Percentiles rank a stretch among this genome's conserved stretches.
Conservation (phyloP, 2,113 vertebrate genomes). For the Seriola dumerili region DNA sequence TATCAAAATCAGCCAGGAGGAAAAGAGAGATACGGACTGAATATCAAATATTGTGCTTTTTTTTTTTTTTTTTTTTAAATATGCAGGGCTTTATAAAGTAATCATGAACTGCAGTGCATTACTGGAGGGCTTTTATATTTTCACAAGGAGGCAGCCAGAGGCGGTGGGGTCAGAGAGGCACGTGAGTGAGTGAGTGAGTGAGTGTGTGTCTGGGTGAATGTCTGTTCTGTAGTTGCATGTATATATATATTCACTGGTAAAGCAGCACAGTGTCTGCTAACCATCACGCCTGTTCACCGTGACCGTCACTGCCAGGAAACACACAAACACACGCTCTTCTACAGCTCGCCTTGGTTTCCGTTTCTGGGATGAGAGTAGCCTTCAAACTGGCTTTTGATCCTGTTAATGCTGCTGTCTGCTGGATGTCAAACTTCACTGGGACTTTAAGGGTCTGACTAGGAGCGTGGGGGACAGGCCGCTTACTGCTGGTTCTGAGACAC, state of each 20-base stretch:
- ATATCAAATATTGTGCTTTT: constrained; percentile 73
- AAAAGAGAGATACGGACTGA: constrained; percentile 69
- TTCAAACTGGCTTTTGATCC: constrained; percentile 20
- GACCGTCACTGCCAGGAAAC: constrained; percentile 31
- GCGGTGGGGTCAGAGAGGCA: constrained; percentile 28
- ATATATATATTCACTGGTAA: neutral
- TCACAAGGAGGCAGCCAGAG: constrained; percentile 39
- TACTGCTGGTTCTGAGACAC: neutral
- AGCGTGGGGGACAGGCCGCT: neutral
- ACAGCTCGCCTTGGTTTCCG: constrained; percentile 14
- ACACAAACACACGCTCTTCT: constrained; percentile 12
- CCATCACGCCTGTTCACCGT: constrained; percentile 16
- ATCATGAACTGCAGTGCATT: constrained; percentile 71
- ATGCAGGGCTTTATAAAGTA: constrained; percentile 80
- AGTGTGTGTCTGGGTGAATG: constrained; percentile 7
- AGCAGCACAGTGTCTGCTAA: constrained; percentile 14
- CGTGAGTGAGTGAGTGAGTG: neutral
- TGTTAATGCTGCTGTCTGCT: constrained; percentile 7
- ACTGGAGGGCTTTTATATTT: constrained; percentile 58
- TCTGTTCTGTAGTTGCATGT: neutral
- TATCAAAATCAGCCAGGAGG: constrained; percentile 71
- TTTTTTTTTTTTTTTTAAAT: constrained; percentile 59
- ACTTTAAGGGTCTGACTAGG: neutral
- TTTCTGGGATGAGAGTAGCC: constrained; percentile 21
- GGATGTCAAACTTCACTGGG: neutral